Evolutionary conservation across 2,888 invertebrate species (phyloP).

Genomic region (Platycnemis pennipes): DNA sequence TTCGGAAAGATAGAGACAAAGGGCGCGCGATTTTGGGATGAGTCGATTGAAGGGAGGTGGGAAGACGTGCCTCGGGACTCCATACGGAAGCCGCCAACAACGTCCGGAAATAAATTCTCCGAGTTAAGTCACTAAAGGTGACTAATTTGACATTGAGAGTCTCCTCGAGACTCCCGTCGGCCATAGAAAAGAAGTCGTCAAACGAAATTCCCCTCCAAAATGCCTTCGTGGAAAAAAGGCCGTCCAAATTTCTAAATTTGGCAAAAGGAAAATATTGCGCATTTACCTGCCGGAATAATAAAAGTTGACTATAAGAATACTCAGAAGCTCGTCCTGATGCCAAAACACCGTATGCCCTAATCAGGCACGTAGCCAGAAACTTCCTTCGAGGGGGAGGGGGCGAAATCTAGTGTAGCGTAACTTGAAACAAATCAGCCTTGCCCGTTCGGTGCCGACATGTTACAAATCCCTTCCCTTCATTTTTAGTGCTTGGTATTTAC

Average conservation of each 20-base stretch:
- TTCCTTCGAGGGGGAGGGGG: too few species aligned
- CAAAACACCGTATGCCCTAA: too few species aligned
- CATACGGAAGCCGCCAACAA: neutral
- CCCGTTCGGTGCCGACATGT: too few species aligned
- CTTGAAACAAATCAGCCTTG: too few species aligned
- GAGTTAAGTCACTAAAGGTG: neutral
- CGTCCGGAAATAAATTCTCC: neutral
- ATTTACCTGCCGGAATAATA: neutral
- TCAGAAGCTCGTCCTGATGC: too few species aligned
- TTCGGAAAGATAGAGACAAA: slow-evolving; percentile 30
- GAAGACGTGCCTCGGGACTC: neutral
- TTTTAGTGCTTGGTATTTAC: too few species aligned
- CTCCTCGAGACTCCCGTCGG: neutral
- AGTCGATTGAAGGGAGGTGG: neutral
- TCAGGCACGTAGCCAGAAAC: too few species aligned
- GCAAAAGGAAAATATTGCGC: neutral
- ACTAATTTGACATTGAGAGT: slow-evolving; percentile 63
- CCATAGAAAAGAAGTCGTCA: neutral
- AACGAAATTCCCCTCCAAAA: neutral
- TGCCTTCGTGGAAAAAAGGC: neutral
- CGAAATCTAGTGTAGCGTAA: too few species aligned
- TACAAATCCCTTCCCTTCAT: too few species aligned
- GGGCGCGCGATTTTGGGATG: neutral
- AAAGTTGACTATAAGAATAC: too few species aligned
- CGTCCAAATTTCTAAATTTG: neutral